Evolutionary conservation across 2,113 vertebrate species (phyloP), one percentile per base, ranked within the genome.

Genomic region (Uropsilus gracilis): DNA sequence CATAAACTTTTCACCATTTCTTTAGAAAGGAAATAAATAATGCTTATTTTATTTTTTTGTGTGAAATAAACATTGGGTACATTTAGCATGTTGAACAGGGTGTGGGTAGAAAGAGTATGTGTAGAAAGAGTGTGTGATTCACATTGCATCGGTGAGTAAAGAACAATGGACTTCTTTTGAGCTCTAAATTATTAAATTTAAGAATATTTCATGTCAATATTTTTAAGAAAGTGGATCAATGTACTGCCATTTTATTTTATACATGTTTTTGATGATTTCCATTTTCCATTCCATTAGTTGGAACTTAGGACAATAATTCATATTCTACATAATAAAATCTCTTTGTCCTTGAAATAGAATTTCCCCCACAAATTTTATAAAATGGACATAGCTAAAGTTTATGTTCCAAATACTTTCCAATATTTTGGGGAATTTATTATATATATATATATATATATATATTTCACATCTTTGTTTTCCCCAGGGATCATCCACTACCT

Each of bases 211-310:
- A n/a, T n/a, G n/a, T n/a, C n/a, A 86, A 55, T 82, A 69, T 50
- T 34, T 46, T 66, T 57, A 83, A 77, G 18, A 64, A 71, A 59
- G 80, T 32, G 6, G 37, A 71, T 20, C 44, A 18, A 69, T 8
- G 14, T 63, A 59, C 20, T 77, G 16, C 26, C 34, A 82, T 12
- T 89, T 89, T n/a, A 63, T 42, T 85, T 72, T 44, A 63, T 44
- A 39, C 16, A 57, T 77, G n/a, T 9, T 63, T 64, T 30, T 82
- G 24, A 13, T n/a, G 11, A 86, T 53, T 57, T n/a, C 24, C 46
- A 89, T 89, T 94, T 93, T 66, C n/a, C n/a, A n/a, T n/a, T n/a
- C n/a, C 14, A 61, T 77, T 72, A 50, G 63, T 12, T 8, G 72
- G 14, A 59, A 18, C 18, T 81, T 71, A 86, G 32, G 82, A 71